Evolutionary conservation across 2,888 invertebrate genomes (phyloP), one percentile per base, ranked within the genome.

Genomic region (Drosophila parthenogenetica): DNA sequence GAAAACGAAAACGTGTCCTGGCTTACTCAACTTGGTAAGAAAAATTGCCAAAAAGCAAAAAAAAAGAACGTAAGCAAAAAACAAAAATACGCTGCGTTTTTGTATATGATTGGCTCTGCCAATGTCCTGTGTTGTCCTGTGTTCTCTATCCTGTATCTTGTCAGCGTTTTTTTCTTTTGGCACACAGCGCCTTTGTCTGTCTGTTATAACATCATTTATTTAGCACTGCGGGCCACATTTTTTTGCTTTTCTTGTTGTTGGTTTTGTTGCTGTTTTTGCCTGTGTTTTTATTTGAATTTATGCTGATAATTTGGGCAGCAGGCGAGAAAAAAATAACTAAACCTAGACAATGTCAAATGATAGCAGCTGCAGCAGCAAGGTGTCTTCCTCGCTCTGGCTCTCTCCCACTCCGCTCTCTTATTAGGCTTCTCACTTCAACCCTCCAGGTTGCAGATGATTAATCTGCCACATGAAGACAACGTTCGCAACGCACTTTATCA

Each of bases 141-240:
- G 14, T n/a, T 32, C 42, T 59, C 17, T 50, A 22, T 60, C 16
- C 51, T 62, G 53, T 46, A 19, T 45, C n/a, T 42, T 57, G 57
- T 46, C 57, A 57, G 46, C 22, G 45, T 45, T 43, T 37, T 48
- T 55, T 17, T 65, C 19, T 51, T 51, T 29, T 49, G 32, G 49
- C 49, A 32, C 58, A 60, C 45, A 62, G 59, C 58, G 69, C 65
- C 63, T 54, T 69, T 55, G 69, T 66, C 66, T 77, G 79, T 83
- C 73, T 81, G 77, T 87, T 86, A 87, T 78, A 87, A 87, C 87
- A 87, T 87, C 86, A 87, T 87, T 87, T 87, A 87, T 87, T 86
- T 79, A 84, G 71, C 81, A 68, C 81, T 71, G 67, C 74, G 72
- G 69, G 75, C 72, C 64, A 71, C 69, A 59, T 63, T 68, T 65